These are phyloP conservation scores for Plestiodon gilberti DNA, from an alignment of 2,113 vertebrate genomes.

Conservation along the genomic window DNA sequence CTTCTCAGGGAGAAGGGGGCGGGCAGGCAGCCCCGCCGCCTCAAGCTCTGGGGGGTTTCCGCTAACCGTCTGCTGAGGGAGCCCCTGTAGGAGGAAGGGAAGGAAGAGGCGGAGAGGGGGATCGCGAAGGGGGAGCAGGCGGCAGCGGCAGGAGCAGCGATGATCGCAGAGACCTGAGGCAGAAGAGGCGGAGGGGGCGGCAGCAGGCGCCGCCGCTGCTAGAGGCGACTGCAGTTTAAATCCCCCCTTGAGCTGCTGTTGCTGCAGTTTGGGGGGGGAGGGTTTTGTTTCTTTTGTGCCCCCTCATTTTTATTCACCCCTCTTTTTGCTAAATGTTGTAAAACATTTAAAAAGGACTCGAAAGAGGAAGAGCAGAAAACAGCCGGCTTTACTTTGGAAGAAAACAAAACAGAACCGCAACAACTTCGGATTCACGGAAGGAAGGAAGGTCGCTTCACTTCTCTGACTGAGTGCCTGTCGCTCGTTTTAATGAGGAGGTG, in stretches of 20 bases:
- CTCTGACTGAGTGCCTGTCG: constrained; percentile 20
- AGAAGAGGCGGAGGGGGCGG: not conserved
- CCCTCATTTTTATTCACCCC: constrained; percentile 4
- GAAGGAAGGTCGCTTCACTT: constrained; percentile 7
- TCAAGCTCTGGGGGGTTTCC: not conserved
- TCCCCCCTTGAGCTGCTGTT: constrained; percentile 52
- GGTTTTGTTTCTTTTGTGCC: not conserved
- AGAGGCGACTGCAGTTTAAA: constrained; percentile 35
- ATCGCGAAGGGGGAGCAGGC: not conserved
- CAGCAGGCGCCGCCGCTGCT: constrained; percentile 17
- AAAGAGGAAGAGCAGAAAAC: not conserved
- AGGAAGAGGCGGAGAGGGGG: constrained; percentile 10
- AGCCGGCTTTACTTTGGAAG: not conserved
- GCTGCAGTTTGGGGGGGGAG: constrained; percentile 57
- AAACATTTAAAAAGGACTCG: not conserved
- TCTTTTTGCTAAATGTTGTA: not conserved
- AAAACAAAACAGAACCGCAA: not conserved
- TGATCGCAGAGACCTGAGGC: constrained; percentile 61
- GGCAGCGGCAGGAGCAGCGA: constrained; percentile 45
- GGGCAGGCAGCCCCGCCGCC: not conserved
- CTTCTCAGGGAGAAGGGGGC: not conserved
- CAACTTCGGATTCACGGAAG: constrained; percentile 16
- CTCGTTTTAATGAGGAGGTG: constrained; percentile 71
- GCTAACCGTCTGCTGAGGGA: constrained; percentile 20
- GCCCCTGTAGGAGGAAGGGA: constrained; percentile 34